Evolutionary conservation across 1,140 invertebrate genomes (phyloP).

Genomic region (Ectropis grisescens): DNA sequence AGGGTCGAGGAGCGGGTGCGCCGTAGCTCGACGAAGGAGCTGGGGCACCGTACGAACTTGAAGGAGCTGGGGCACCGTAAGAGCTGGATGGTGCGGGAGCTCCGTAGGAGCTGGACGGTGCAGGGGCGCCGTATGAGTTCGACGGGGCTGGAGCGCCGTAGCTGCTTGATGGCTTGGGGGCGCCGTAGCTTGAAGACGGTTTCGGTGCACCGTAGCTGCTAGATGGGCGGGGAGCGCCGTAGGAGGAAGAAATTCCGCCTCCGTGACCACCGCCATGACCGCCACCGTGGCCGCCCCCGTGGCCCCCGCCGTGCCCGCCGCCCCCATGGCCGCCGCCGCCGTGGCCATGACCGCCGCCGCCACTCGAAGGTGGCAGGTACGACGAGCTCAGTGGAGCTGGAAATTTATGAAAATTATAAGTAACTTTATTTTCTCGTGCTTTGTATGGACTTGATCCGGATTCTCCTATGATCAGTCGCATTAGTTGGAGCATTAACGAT

Average conservation of each 20-base stretch:
- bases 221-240: slow-evolving; percentile 30
- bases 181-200: slow-evolving; percentile 25
- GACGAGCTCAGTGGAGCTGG: slow-evolving; percentile 55
- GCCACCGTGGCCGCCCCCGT: slow-evolving; percentile 5
- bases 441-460: not conserved
- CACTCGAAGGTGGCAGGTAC: slow-evolving; percentile 52
- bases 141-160: slow-evolving; percentile 56
- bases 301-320: slow-evolving; percentile 3
- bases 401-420: not conserved
- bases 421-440: not conserved
- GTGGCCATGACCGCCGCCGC: slow-evolving; percentile 17
- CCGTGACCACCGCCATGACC: slow-evolving; percentile 12
- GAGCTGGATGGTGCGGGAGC: slow-evolving; percentile 44
- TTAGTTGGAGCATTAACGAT: not conserved
- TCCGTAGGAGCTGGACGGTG: slow-evolving; percentile 46
- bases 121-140: slow-evolving; percentile 22
- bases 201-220: slow-evolving; percentile 32
- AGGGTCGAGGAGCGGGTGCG: slow-evolving; percentile 20
- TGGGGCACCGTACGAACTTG: slow-evolving; percentile 33
- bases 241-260: slow-evolving; percentile 13
- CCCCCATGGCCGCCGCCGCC: slow-evolving; percentile 12
- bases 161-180: slow-evolving; percentile 39
- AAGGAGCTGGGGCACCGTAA: slow-evolving; percentile 56
- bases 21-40: slow-evolving; percentile 19
- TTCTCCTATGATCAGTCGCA: not conserved